A percentile compares a stretch with the other conserved stretches of the same genome.
These are phyloP conservation scores for Scolopax rusticola DNA, from an alignment of 2,797 vertebrate species.

Conservation along the genomic window DNA sequence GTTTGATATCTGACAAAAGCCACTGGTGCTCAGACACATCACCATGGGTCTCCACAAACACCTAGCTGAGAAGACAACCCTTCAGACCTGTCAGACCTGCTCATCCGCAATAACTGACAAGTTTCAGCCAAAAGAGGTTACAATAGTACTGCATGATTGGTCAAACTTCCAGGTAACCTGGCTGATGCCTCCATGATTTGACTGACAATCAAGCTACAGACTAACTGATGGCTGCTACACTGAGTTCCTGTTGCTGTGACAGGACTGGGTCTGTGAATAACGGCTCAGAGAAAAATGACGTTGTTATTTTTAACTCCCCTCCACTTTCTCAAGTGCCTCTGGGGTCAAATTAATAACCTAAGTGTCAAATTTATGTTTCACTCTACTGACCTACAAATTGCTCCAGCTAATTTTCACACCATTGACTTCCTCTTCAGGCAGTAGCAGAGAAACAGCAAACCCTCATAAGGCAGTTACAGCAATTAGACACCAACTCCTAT, in stretches of 20 bases:
- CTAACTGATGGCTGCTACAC: not conserved
- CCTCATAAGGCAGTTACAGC: not conserved
- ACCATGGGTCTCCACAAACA: not conserved
- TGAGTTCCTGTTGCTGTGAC: not conserved
- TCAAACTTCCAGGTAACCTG: not conserved
- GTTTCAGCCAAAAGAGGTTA: not conserved
- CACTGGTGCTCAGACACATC: not conserved
- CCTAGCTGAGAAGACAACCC: not conserved
- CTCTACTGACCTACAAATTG: constrained; percentile 24
- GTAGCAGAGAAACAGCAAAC: not conserved
- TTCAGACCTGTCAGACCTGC: not conserved
- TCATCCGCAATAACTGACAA: not conserved
- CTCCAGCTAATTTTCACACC: constrained; percentile 26
- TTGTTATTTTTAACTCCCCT: not conserved
- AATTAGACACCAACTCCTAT: not conserved
- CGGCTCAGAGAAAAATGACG: not conserved
- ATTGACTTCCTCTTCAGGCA: constrained; percentile 9
- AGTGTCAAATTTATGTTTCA: constrained; percentile 4
- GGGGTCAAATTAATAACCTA: constrained; percentile 32
- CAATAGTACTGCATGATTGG: not conserved
- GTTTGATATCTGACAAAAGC: not conserved
- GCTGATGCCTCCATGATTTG: not conserved
- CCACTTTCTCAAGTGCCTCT: not conserved
- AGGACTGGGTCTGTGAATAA: not conserved
- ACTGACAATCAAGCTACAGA: not conserved